A percentile compares a stretch with the other conserved stretches of the same genome.
phyloP scores from a whole-genome alignment of 1,140 invertebrate genomes.

The Eurytemora carolleeae region DNA sequence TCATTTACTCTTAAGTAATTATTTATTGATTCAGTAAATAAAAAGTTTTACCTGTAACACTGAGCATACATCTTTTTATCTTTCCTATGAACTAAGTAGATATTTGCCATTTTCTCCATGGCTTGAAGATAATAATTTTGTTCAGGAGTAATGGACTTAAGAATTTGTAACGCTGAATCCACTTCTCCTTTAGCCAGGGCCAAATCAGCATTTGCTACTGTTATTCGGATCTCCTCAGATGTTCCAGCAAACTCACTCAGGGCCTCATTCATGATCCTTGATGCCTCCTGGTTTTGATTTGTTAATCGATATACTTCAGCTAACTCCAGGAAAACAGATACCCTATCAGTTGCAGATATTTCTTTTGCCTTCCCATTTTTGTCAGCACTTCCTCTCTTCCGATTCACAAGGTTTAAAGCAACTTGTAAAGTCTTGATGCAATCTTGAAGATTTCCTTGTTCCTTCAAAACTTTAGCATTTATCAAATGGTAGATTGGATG shows the following conservation, averaged over 20 bases:
- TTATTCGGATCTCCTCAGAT: constrained; percentile 57
- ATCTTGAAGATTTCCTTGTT: constrained; percentile 46
- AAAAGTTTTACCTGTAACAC: too few species aligned
- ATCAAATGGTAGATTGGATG: constrained; percentile 74
- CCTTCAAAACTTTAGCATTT: constrained; percentile 56
- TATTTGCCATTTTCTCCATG: constrained; percentile 69
- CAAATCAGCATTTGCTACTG: constrained; percentile 56
- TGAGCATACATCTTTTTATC: constrained; percentile 44
- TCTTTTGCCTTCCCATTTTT: constrained; percentile 21
- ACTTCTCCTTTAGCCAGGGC: constrained; percentile 55
- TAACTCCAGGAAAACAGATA: constrained; percentile 67
- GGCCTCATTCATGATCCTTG: constrained; percentile 58
- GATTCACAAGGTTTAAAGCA: constrained; percentile 37
- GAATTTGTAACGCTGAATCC: constrained; percentile 52
- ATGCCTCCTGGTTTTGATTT: constrained; percentile 53
- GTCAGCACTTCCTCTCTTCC: constrained; percentile 12
- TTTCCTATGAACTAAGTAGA: constrained; percentile 54
- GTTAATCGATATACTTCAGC: constrained; percentile 50
- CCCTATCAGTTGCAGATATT: constrained; percentile 49
- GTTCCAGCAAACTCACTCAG: constrained; percentile 48
- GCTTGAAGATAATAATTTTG: constrained; percentile 69
- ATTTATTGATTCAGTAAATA: too few species aligned
- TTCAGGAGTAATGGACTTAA: constrained; percentile 50
- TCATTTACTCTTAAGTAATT: too few species aligned
- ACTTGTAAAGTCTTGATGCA: constrained; percentile 50